Conservation (phyloP, 2,888 invertebrate genomes). For the Clunio marinus region DNA sequence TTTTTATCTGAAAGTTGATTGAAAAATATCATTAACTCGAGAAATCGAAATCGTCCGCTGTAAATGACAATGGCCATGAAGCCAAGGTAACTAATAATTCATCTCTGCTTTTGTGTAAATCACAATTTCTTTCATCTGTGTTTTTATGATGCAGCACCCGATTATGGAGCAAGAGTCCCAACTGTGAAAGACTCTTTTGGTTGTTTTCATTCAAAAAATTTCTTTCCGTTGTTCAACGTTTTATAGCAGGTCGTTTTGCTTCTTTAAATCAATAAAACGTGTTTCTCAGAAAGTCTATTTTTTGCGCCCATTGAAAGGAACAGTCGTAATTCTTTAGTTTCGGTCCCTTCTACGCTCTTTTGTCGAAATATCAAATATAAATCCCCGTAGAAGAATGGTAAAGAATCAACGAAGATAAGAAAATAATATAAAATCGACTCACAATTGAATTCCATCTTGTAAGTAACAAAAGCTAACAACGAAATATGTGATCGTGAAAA, state of each 20-base stretch:
- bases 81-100: conserved; percentile 1
- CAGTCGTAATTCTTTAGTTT: conserved; percentile 6
- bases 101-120: neutral
- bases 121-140: conserved; percentile 25
- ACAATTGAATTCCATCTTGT: neutral
- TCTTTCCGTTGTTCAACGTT: neutral
- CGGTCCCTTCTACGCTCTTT: neutral
- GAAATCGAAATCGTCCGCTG: conserved; percentile 19
- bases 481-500: conserved; percentile 9
- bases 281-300: conserved; percentile 6
- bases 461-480: neutral
- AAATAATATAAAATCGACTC: neutral
- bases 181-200: neutral
- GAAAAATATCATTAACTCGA: conserved; percentile 21
- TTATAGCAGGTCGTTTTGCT: conserved; percentile 24
- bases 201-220: conserved; percentile 12
- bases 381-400: conserved; percentile 10
- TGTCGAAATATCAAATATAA: conserved; percentile 17
- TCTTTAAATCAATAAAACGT: conserved; percentile 24
- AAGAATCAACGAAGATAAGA: neutral
- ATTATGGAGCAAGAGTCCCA: neutral
- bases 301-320: conserved; percentile 18
- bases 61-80: neutral
- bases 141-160: neutral
- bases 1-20: conserved; percentile 8